Evolutionary conservation across 2,888 invertebrate species (phyloP).

Genomic region (Drosophila robusta): DNA sequence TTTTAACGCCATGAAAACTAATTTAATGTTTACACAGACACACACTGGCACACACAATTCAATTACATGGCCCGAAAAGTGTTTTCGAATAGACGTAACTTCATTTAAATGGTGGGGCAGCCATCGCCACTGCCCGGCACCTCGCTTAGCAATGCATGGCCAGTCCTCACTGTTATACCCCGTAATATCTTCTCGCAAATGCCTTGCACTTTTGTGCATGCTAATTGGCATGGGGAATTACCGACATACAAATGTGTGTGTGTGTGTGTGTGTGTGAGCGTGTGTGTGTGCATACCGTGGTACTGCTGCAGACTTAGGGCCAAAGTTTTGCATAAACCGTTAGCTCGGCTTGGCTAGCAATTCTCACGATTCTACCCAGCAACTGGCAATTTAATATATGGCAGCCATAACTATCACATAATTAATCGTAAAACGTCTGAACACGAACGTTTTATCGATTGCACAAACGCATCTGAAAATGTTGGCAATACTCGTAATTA

Average conservation of each 20-base stretch:
- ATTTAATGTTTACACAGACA: conserved; percentile 73
- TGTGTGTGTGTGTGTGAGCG: not conserved
- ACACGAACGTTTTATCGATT: conserved; percentile 57
- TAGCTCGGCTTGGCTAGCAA: conserved; percentile 38
- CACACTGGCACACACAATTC: conserved; percentile 53
- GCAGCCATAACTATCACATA: conserved; percentile 71
- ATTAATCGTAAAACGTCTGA: conserved; percentile 40
- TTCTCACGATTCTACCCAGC: conserved; percentile 63
- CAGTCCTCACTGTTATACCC: conserved; percentile 55
- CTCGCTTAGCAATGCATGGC: conserved; percentile 71
- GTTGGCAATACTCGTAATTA: conserved; percentile 28
- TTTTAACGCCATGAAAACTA: conserved; percentile 81
- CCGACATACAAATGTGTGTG: not conserved
- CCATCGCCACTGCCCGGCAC: conserved; percentile 24
- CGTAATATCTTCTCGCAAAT: conserved; percentile 61
- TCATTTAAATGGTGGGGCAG: conserved; percentile 70
- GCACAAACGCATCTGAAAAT: conserved; percentile 20
- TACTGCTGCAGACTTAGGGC: conserved; percentile 29
- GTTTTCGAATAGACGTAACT: conserved; percentile 56
- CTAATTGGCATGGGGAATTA: conserved; percentile 63
- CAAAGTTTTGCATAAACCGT: conserved; percentile 66
- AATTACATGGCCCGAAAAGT: conserved; percentile 69
- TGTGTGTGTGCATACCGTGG: not conserved
- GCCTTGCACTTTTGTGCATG: conserved; percentile 74
- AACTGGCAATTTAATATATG: conserved; percentile 61